A percentile compares a stretch with the other conserved stretches of the same genome.
phyloP scores from a whole-genome alignment of 2,888 invertebrate species.

The Himalopsyche tibetana region DNA sequence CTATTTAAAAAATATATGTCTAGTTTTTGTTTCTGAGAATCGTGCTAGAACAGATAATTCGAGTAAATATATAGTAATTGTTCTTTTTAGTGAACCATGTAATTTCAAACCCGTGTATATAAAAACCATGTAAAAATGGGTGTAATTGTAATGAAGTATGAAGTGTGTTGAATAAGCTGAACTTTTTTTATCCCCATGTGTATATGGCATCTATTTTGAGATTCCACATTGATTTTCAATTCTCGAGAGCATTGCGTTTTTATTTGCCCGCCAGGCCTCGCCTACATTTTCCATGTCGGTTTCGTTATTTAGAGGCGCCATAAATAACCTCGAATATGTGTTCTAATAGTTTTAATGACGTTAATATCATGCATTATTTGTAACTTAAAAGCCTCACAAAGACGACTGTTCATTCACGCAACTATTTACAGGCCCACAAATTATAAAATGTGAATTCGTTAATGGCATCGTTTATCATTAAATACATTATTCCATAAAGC shows the following conservation, averaged over 20 bases:
- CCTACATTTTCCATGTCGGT: conserved; percentile 21
- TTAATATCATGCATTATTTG: conserved; percentile 39
- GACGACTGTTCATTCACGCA: conserved; percentile 17
- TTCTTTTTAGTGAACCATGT: too few species aligned
- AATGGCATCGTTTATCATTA: conserved; percentile 31
- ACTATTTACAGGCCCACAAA: conserved; percentile 37
- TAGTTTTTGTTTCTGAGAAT: too few species aligned
- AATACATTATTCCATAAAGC: neutral
- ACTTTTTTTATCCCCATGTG: neutral
- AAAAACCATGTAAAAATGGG: too few species aligned
- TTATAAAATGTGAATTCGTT: conserved; percentile 11
- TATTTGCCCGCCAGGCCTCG: conserved; percentile 40
- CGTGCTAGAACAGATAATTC: too few species aligned
- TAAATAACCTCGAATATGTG: conserved; percentile 32
- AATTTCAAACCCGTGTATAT: too few species aligned
- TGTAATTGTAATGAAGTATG: too few species aligned
- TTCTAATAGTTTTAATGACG: conserved; percentile 40
- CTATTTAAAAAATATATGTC: too few species aligned
- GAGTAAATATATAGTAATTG: too few species aligned
- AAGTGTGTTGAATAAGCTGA: too few species aligned
- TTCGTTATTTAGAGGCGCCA: conserved; percentile 29
- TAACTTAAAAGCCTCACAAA: conserved; percentile 10
- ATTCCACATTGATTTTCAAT: conserved; percentile 32
- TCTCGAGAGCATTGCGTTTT: conserved; percentile 31
- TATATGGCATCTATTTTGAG: conserved; percentile 11